These are phyloP conservation scores for Chaetops frenatus DNA, from an alignment of 2,113 vertebrate genomes.

Conservation along the genomic window DNA sequence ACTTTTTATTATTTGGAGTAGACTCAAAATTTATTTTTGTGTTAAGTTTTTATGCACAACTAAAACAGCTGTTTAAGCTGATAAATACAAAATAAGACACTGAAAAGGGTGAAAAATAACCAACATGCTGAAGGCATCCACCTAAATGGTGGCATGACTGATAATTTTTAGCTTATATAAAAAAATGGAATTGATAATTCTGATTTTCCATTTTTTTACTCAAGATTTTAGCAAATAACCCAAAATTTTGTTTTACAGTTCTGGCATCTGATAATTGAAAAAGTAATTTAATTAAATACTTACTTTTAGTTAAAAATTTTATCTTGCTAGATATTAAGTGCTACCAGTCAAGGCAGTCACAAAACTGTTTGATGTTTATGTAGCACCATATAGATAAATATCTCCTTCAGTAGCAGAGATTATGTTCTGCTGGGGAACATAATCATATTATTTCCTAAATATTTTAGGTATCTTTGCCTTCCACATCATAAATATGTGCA, in stretches of 20 bases:
- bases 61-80: background rate
- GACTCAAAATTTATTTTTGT: background rate
- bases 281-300: background rate
- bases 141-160: background rate
- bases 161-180: background rate
- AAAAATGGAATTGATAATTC: background rate
- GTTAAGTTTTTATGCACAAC: background rate
- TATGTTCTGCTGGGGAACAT: background rate
- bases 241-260: background rate
- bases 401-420: background rate
- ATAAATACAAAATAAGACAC: constrained; percentile 23
- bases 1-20: background rate
- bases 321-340: background rate
- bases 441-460: background rate
- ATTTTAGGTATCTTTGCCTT: background rate
- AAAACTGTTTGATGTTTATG: background rate
- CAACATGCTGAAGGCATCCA: background rate
- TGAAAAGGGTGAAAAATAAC: background rate
- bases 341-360: background rate
- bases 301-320: background rate
- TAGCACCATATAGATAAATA: background rate
- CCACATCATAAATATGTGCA: background rate
- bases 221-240: background rate
- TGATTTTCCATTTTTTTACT: background rate
- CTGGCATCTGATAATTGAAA: background rate